phyloP scores from a whole-genome alignment of 1,140 invertebrate species.

The Bemisia tabaci region DNA sequence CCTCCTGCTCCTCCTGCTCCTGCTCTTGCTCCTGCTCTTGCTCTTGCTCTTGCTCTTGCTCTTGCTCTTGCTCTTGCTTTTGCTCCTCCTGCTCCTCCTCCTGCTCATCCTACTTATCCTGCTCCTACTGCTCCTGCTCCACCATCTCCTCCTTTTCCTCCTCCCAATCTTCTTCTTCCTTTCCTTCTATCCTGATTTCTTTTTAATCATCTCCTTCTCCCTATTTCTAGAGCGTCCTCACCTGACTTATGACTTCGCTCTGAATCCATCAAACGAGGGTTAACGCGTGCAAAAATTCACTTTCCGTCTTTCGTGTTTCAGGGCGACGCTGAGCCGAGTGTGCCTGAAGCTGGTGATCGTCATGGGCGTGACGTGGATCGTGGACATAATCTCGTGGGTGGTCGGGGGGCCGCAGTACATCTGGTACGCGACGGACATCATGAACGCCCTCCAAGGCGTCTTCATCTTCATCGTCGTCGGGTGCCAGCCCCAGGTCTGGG shows the following conservation, averaged over 20 bases:
- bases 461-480: constrained; percentile 79
- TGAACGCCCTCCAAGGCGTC: constrained; percentile 74
- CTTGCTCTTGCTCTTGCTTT: no score
- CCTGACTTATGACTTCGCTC: no score
- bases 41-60: no score
- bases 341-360: constrained; percentile 72
- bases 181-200: no score
- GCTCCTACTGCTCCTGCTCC: no score
- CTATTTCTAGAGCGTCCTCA: no score
- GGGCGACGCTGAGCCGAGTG: constrained; percentile 57
- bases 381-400: constrained; percentile 59
- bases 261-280: no score
- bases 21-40: neutral
- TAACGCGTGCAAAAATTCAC: no score
- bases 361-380: constrained; percentile 73
- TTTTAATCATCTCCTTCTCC: no score
- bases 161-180: no score
- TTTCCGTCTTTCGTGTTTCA: constrained; percentile 31
- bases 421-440: constrained; percentile 49
- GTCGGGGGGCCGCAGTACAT: constrained; percentile 58
- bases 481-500: constrained; percentile 61
- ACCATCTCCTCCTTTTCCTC: no score
- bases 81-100: neutral
- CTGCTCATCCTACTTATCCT: neutral
- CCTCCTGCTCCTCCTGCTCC: neutral